These are phyloP conservation scores for Subacronicta megacephala DNA, from an alignment of 2,888 invertebrate genomes.

Conservation along the genomic window DNA sequence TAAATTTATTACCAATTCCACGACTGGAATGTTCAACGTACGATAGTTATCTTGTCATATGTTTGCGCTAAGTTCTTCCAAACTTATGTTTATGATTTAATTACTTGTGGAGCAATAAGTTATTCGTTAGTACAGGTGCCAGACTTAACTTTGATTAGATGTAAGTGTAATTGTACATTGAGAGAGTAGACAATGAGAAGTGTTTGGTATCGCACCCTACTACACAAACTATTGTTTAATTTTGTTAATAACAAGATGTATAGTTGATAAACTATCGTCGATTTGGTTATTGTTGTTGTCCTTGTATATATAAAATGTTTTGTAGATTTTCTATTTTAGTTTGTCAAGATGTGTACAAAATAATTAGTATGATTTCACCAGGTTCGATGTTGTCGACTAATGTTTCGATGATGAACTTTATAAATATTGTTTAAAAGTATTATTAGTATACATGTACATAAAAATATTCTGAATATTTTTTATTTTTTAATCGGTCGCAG, in stretches of 20 bases:
- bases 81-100: constrained; percentile 63
- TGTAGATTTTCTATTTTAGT: constrained; percentile 88
- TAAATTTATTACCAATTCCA: constrained; percentile 61
- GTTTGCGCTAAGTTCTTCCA: constrained; percentile 76
- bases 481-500: constrained; percentile 68
- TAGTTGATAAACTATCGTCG: constrained; percentile 71
- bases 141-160: constrained; percentile 71
- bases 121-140: constrained; percentile 72
- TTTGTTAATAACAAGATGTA: constrained; percentile 70
- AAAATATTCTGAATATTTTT: constrained; percentile 81
- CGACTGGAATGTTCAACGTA: constrained; percentile 51
- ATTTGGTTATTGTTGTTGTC: constrained; percentile 85
- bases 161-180: constrained; percentile 68
- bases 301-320: constrained; percentile 85
- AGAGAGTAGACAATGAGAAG: constrained; percentile 54
- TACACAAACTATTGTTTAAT: constrained; percentile 64
- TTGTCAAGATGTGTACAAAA: constrained; percentile 86
- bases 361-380: constrained; percentile 78
- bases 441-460: constrained; percentile 88
- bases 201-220: constrained; percentile 55
- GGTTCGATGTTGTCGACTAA: constrained; percentile 73
- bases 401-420: constrained; percentile 76
- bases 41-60: constrained; percentile 54
- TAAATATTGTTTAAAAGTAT: constrained; percentile 89
- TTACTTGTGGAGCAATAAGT: constrained; percentile 68